phyloP scores from a whole-genome alignment of 2,888 invertebrate species.

The Euspilapteryx auroguttella region DNA sequence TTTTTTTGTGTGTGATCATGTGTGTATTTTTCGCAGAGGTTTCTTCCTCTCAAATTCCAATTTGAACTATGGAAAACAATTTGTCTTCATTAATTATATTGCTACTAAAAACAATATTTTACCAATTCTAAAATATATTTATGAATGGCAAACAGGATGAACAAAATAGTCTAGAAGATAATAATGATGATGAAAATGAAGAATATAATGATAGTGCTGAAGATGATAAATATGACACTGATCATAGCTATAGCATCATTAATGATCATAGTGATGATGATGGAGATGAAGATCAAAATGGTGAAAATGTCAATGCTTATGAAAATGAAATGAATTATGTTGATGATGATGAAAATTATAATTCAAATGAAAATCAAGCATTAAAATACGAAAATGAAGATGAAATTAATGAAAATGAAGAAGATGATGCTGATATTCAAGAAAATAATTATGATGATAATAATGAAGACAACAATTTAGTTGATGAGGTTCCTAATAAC shows the following conservation, averaged over 20 bases:
- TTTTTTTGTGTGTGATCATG: no score
- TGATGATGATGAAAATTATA: constrained; percentile 11
- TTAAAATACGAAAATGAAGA: constrained; percentile 17
- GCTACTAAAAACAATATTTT: no score
- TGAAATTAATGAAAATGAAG: constrained; percentile 11
- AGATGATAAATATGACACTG: constrained; percentile 17
- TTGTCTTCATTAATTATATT: no score
- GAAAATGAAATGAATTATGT: constrained; percentile 5
- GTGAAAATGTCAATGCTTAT: neutral
- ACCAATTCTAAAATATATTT: no score
- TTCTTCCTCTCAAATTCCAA: no score
- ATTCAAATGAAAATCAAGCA: constrained; percentile 9
- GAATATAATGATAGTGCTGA: constrained; percentile 14
- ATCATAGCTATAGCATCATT: constrained; percentile 23
- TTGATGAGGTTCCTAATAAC: neutral
- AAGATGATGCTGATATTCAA: no score
- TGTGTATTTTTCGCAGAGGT: no score
- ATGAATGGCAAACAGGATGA: no score
- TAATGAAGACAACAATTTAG: neutral
- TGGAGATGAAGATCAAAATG: neutral
- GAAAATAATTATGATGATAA: neutral
- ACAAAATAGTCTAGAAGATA: constrained; percentile 13
- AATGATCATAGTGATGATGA: constrained; percentile 10
- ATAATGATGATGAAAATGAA: constrained; percentile 17
- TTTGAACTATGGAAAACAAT: no score